These are phyloP conservation scores for Artibeus jamaicensis DNA, from an alignment of 2,797 vertebrate genomes.

Conservation along the genomic window DNA sequence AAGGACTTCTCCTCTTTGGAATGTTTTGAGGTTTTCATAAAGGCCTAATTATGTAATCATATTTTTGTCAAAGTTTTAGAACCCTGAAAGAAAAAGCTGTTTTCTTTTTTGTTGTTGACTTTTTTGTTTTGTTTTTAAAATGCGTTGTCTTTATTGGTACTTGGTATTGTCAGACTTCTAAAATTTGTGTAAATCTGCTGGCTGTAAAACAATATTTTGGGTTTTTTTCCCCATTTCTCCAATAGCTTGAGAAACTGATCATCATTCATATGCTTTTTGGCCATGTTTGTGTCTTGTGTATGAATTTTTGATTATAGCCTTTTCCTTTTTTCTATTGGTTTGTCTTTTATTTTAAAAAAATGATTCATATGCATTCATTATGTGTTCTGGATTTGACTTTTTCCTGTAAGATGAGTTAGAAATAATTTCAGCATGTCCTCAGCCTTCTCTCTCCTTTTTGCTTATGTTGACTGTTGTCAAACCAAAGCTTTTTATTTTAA, in stretches of 20 bases:
- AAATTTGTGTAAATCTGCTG: neutral
- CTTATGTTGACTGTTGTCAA: neutral
- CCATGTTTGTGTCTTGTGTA: neutral
- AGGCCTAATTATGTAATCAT: conserved; percentile 65
- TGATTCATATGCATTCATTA: no score
- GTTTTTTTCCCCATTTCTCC: neutral
- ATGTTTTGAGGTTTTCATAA: conserved; percentile 68
- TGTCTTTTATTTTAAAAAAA: neutral
- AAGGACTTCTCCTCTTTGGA: conserved; percentile 61
- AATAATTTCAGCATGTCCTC: neutral
- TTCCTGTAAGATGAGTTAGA: neutral
- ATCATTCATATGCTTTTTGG: neutral
- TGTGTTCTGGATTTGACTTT: neutral
- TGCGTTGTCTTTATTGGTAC: neutral
- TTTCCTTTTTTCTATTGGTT: neutral
- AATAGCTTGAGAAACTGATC: neutral
- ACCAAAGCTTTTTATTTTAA: neutral
- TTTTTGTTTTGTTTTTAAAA: conserved; percentile 17
- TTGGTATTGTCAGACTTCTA: neutral
- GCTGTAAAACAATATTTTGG: neutral
- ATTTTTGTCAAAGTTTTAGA: conserved; percentile 54
- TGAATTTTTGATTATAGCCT: neutral
- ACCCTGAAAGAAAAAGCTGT: conserved; percentile 35
- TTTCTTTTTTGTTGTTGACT: neutral
- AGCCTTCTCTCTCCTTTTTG: neutral